These are phyloP conservation scores for Numida meleagris DNA, from an alignment of 2,113 vertebrate genomes.

Conservation along the genomic window DNA sequence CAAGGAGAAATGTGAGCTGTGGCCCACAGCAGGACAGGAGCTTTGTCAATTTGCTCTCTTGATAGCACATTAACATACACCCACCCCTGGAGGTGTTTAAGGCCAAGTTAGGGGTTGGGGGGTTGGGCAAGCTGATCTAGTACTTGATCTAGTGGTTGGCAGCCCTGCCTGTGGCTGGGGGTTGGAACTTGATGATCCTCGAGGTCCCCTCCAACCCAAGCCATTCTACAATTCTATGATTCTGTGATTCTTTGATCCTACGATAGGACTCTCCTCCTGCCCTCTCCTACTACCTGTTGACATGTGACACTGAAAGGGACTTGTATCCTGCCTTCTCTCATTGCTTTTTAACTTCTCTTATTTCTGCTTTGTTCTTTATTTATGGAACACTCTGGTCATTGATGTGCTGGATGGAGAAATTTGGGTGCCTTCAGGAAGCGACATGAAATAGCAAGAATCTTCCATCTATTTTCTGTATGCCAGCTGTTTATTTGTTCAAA, in stretches of 20 bases:
- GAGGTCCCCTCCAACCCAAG: too few species aligned
- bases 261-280: background rate
- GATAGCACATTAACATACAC: too few species aligned
- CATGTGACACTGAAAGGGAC: background rate
- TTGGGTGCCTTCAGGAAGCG: background rate
- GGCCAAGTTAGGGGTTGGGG: too few species aligned
- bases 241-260: too few species aligned
- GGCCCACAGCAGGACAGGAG: background rate
- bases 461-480: background rate
- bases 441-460: background rate
- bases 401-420: background rate
- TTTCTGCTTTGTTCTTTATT: background rate
- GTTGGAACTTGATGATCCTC: too few species aligned
- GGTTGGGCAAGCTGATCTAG: too few species aligned
- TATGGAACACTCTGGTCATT: background rate
- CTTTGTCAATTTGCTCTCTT: background rate
- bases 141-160: too few species aligned
- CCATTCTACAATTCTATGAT: too few species aligned
- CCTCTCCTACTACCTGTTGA: rapidly evolving
- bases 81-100: too few species aligned
- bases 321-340: background rate
- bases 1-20: background rate
- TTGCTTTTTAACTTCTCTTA: background rate
- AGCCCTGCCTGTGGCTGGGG: too few species aligned
- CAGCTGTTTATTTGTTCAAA: background rate